Evolutionary conservation across 2,888 invertebrate genomes (phyloP).

Genomic region (Lamellibrachia columna): DNA sequence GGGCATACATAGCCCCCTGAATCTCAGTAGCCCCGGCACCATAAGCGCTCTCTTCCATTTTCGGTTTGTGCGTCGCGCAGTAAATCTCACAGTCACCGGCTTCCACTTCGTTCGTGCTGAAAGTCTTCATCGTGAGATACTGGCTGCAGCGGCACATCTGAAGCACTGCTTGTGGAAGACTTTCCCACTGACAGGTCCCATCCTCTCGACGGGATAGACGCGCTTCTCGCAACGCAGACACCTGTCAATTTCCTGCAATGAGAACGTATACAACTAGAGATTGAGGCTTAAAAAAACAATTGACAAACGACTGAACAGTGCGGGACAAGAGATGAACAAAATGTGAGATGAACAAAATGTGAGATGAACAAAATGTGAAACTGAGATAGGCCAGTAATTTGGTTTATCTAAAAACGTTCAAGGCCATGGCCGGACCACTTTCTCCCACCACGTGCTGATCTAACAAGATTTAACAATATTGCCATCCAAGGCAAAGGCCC

Average conservation of each 20-base stretch:
- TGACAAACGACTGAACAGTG: too few species aligned
- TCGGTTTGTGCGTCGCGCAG: constrained; percentile 57
- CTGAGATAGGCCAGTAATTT: too few species aligned
- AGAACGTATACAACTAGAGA: background rate
- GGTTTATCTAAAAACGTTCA: too few species aligned
- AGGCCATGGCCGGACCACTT: too few species aligned
- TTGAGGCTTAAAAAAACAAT: too few species aligned
- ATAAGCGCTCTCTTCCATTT: constrained; percentile 57
- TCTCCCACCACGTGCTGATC: too few species aligned
- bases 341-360: too few species aligned
- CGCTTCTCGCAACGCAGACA: constrained; percentile 90
- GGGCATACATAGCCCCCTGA: constrained; percentile 57
- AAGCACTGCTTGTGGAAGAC: constrained; percentile 98
- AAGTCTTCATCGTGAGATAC: constrained; percentile 60
- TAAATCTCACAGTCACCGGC: constrained; percentile 55
- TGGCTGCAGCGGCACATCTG: constrained; percentile 91
- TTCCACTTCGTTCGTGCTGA: constrained; percentile 58
- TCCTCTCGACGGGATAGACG: constrained; percentile 93
- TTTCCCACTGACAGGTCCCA: constrained; percentile 85
- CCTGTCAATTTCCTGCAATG: background rate
- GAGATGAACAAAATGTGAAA: too few species aligned
- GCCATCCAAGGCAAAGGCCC: too few species aligned
- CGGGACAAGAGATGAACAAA: too few species aligned
- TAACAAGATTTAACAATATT: too few species aligned
- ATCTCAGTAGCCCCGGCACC: constrained; percentile 72